Base-by-base conservation (phyloP, 1,140 invertebrate species). In the Sitophilus oryzae region DNA sequence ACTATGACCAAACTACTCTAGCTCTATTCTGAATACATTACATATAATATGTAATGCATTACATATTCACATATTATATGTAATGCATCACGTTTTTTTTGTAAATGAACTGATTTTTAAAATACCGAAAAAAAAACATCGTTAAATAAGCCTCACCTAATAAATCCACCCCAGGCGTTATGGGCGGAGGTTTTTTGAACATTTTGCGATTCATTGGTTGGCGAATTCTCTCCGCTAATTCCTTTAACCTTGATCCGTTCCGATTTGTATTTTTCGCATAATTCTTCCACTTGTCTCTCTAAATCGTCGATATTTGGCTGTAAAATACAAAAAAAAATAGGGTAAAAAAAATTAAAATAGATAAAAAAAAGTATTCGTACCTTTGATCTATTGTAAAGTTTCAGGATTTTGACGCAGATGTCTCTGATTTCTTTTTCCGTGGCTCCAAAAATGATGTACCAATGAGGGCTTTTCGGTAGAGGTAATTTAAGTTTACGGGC, bases 391-490 rank as follows among this genome's bases (percentile, higher is more conserved):
- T 81, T 83, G 67, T 98, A 98, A 0, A 98, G 74, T 55, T 85
- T 78, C 20, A 96, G 74, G 56, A 98, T 92, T 18, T 84, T 82
- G 25, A 83, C 72, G 61, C 87, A 93, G 23, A 97, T 89, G 62
- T 93, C 88, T 52, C 85, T 77, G 8, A 98, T 91, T 43, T 91
- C 81, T 11, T 79, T 78, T 73, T 95, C 90, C 0, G 77, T 78
- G 0, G 93, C 91, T 65, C 85, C 83, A 69, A 98, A 96, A 1
- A 93, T 71, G 1, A 79, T 73, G 70, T 85, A 97, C 95, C 96
- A 98, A 0, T 88, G 76, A 0, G 94, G 94, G 59, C 81, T 83
- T 52, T 84, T 87, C 4, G 94, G 93, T 48, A 98, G 66, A 8
- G 90, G 82, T 42, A 96, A 79, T 60, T 86, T 83, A 8, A 96